Conservation (phyloP, 2,797 vertebrate genomes). For the Lacerta bilineata region DNA sequence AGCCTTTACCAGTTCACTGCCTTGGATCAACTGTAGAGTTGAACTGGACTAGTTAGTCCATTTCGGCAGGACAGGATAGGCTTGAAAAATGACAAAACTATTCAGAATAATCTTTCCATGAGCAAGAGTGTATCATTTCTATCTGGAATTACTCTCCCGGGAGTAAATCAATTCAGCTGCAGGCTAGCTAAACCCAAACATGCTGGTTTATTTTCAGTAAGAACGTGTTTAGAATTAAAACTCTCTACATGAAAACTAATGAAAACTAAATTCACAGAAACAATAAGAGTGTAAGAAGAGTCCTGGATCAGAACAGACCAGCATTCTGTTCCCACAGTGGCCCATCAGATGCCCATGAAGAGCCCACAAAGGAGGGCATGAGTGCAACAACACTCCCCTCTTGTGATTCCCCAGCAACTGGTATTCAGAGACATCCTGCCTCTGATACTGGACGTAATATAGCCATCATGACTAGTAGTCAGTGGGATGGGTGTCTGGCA, state of each 20-base stretch:
- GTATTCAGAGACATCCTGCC: background rate
- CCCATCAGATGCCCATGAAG: background rate
- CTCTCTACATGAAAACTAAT: slow-evolving; percentile 21
- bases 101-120: slow-evolving; percentile 31
- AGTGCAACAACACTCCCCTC: background rate
- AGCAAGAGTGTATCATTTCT: slow-evolving; percentile 72
- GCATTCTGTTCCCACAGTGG: background rate
- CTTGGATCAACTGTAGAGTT: background rate
- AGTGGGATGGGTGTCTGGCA: background rate
- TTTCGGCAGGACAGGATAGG: background rate
- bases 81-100: slow-evolving; percentile 8
- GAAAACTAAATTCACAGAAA: slow-evolving; percentile 4
- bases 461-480: too few species aligned
- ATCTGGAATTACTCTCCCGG: slow-evolving; percentile 63
- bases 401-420: background rate
- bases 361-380: background rate
- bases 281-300: background rate
- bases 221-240: slow-evolving; percentile 20
- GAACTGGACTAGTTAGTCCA: slow-evolving; percentile 8
- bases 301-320: background rate
- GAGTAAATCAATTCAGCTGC: slow-evolving; percentile 11
- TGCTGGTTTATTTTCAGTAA: slow-evolving; percentile 35
- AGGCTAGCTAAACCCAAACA: background rate
- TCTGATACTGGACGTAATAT: background rate
- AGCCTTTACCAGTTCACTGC: background rate